Base-by-base conservation (phyloP, 2,113 vertebrate genomes). In the Psilopsiagon aurifrons region DNA sequence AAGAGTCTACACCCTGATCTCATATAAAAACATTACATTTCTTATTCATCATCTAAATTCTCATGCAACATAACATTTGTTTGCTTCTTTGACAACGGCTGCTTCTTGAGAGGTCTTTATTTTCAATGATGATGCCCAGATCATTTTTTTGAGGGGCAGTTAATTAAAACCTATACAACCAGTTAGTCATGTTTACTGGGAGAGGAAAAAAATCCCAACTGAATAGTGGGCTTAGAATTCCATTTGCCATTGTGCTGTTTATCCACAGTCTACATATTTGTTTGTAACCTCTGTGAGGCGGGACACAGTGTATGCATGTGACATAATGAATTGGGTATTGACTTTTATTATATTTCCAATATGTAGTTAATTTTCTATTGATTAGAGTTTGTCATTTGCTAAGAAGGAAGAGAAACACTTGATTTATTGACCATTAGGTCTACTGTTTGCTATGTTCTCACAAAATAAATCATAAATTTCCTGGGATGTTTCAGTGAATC, bases 401-500 rank as follows among this genome's bases (percentile, higher is more conserved):
- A 31, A 62, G 66, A 62, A 78, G 52, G 39, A 87, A 57, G 62
- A 73, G 41, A 74, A 79, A 13, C 33, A 16, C 14, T 83, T 68
- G 7, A 25, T 90, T 92, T 60, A 86, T 31, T 71, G 22, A 57
- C n/a, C 23, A 9, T 66, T 81, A 49, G n/a, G 47, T 76, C 27
- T 41, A 0, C n/a, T 81, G 29, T 74, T 85, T 51, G 29, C 60
- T 60, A 6, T 80, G 23, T 76, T 94, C 44, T 75, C n/a, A 25
- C 62, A n/a, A 83, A 78, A 67, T 81, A 14, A 1, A 0, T 68
- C 5, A 35, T 82, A 24, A 70, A 88, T 62, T 86, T 89, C 29
- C 39, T 92, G 94, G 83, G 96, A 87, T 83, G 46, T 97, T 98
- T 93, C 96, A 99, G 99, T 98, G 99, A 99, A 27, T 98, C 98